phyloP scores from a whole-genome alignment of 2,113 vertebrate species.

The Casuarius casuarius region DNA sequence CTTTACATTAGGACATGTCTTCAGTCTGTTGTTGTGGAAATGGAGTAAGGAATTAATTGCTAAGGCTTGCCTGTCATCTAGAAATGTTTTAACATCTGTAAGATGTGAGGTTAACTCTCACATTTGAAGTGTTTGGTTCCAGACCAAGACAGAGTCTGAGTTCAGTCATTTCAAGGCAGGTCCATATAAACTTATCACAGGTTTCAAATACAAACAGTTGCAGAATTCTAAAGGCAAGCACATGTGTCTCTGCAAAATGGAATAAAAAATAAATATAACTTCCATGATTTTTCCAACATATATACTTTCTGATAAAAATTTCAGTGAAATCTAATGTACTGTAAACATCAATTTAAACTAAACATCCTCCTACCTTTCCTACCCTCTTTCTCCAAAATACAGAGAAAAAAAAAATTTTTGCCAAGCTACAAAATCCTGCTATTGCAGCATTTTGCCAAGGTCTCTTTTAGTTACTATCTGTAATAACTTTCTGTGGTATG shows the following conservation, averaged over 20 bases:
- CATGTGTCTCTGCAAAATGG: background rate
- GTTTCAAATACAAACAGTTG: background rate
- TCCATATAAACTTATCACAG: background rate
- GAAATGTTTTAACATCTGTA: background rate
- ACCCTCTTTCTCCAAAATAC: too few relatives aligned
- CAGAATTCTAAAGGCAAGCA: background rate
- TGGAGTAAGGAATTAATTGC: background rate
- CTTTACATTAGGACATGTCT: fast-evolving
- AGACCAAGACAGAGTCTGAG: background rate
- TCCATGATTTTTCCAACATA: fast-evolving
- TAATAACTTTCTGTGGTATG: background rate
- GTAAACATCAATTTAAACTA: background rate
- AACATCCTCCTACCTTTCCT: fast-evolving
- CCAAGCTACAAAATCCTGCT: background rate
- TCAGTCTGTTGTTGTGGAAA: background rate
- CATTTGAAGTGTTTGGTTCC: background rate
- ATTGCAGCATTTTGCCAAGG: background rate
- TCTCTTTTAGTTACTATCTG: background rate
- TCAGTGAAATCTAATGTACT: background rate
- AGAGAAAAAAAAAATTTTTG: fast-evolving
- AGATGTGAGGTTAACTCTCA: background rate
- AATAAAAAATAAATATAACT: background rate
- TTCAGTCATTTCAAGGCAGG: background rate
- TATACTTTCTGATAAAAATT: background rate
- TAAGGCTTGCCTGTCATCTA: background rate